Evolutionary conservation across 2,888 invertebrate genomes (phyloP), one percentile per base, ranked within the genome.

Genomic region (Yponomeuta sedellus): DNA sequence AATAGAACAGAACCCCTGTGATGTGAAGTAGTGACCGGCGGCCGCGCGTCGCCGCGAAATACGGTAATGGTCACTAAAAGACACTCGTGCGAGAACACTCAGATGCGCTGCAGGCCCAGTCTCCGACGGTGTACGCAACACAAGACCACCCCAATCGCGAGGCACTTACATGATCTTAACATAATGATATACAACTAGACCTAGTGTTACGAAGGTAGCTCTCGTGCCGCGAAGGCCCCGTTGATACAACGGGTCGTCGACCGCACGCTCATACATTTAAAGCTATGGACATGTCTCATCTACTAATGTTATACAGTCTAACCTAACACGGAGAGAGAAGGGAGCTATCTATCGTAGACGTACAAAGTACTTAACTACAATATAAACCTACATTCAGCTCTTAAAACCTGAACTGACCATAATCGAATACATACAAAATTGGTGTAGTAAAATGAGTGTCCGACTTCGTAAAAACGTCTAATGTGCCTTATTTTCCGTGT

Each of bases 221-320:
- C 85, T 80, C 78, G 83, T 52, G 16, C 12, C 82, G 84, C 81
- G 81, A 77, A 76, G 82, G 85, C 81, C 85, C 88, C 89, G 84
- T 88, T 88, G 88, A 89, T 89, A 88, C 90, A 88, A 89, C 90
- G 87, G 88, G 79, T 52, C 76, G 83, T 44, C 66, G 58, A 19
- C 40, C 56, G 65, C 65, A 58, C 62, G n/a, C 66, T 82, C 87
- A 86, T 85, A 87, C 86, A 82, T 83, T 89, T 90, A 90, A 91
- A 90, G 90, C 91, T 91, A 91, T 91, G 89, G 90, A 90, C 90
- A 88, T 87, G 85, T 88, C 85, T 88, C 85, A 88, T 86, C 74
- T 85, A 85, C 86, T 86, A 88, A 83, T 78, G 77, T 82, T 83
- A 82, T 82, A 81, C 78, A 79, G 75, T 78, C 85, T 88, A 89